Conservation (phyloP, 2,113 vertebrate genomes). For the Notarius lentiginosus region DNA sequence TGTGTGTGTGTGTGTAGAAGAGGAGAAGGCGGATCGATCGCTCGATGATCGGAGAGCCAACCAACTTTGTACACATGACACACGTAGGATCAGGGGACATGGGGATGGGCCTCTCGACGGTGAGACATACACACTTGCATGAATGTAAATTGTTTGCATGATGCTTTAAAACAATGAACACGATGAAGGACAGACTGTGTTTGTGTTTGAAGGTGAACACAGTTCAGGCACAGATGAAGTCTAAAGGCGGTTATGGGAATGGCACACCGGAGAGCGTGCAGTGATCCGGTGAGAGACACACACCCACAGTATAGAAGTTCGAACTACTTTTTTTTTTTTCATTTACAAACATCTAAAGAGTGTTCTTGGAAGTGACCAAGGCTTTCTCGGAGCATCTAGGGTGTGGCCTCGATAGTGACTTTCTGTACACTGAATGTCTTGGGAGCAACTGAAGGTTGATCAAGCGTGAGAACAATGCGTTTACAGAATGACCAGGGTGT, state of each 20-base stretch:
- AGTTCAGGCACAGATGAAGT: constrained; percentile 86
- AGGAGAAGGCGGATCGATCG: constrained; percentile 82
- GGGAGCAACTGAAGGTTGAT: no score
- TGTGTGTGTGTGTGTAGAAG: constrained; percentile 70
- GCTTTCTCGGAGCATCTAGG: no score
- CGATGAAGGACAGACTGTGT: background rate
- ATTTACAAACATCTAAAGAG: no score
- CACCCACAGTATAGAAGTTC: background rate
- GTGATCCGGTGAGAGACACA: constrained; percentile 29
- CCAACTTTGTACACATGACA: constrained; percentile 88
- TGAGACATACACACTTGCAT: constrained; percentile 62
- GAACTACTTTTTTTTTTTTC: no score
- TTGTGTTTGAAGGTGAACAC: constrained; percentile 70
- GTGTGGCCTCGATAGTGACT: no score
- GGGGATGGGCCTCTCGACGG: constrained; percentile 72
- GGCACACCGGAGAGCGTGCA: constrained; percentile 73
- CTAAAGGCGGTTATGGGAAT: constrained; percentile 82
- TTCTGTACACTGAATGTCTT: no score
- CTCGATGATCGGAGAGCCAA: constrained; percentile 89
- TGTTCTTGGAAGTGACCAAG: no score
- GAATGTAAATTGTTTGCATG: background rate
- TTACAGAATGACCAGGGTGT: no score
- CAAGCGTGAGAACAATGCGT: no score
- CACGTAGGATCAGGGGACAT: constrained; percentile 85
- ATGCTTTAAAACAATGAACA: background rate